Evolutionary conservation across 2,888 invertebrate species (phyloP).

Genomic region (Encarsia formosa): DNA sequence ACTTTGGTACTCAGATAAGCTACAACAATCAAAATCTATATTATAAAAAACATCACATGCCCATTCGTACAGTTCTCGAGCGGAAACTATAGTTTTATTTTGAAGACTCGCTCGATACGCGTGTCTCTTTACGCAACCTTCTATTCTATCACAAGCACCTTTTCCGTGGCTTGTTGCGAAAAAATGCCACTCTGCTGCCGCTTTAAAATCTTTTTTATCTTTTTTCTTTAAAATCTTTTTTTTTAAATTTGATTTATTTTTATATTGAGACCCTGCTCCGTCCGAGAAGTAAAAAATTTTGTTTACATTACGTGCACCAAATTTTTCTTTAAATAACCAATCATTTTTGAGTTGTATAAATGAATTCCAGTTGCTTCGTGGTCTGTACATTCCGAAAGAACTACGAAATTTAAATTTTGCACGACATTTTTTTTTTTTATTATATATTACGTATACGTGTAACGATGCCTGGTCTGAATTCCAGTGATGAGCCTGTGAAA

Average conservation of each 20-base stretch:
- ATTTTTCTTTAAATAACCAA: background rate
- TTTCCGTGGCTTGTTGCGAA: conserved; percentile 27
- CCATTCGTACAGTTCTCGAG: background rate
- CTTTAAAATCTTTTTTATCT: conserved; percentile 20
- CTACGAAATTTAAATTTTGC: no score
- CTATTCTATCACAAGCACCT: conserved; percentile 25
- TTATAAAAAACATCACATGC: no score
- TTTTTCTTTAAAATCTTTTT: conserved; percentile 23
- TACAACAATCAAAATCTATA: no score
- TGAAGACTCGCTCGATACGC: background rate
- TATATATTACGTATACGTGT: no score
- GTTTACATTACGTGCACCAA: background rate
- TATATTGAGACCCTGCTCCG: conserved; percentile 24
- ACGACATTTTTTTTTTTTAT: no score
- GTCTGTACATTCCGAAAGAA: no score
- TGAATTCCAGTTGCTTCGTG: no score
- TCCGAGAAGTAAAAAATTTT: conserved; percentile 20
- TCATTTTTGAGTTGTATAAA: conserved; percentile 5
- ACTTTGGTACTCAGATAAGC: background rate
- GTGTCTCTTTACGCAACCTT: background rate
- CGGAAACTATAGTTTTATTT: background rate
- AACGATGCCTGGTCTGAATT: no score
- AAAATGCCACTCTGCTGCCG: conserved; percentile 26
- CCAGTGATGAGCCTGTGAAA: no score
- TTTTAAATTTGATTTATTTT: conserved; percentile 26